phyloP scores from a whole-genome alignment of 2,113 vertebrate species.

The Dicaeum eximium region DNA sequence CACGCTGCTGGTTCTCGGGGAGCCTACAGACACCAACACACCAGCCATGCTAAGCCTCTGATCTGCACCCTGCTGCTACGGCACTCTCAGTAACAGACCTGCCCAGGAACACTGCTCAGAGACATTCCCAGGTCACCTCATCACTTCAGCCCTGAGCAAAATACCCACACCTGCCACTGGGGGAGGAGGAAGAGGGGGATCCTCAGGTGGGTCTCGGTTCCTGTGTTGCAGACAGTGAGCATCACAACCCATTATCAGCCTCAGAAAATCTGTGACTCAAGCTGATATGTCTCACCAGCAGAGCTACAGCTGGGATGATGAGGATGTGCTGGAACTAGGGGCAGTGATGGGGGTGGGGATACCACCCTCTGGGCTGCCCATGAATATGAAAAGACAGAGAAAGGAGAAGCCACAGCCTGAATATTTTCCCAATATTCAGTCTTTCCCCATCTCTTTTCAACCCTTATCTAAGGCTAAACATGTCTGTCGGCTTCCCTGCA shows the following conservation, averaged over 20 bases:
- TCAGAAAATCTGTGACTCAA: neutral
- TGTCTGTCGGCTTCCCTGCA: neutral
- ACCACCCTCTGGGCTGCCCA: neutral
- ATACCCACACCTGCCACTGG: neutral
- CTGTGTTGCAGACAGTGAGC: neutral
- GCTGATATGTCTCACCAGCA: neutral
- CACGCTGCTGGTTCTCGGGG: slow-evolving; percentile 88
- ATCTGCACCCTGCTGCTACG: neutral
- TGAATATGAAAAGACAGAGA: neutral
- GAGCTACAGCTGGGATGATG: neutral
- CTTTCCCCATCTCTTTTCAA: neutral
- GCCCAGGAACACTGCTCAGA: neutral
- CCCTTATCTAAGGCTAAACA: neutral
- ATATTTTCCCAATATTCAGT: neutral
- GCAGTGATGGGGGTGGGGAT: neutral
- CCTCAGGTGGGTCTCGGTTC: neutral
- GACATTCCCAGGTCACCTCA: neutral
- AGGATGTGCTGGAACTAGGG: neutral
- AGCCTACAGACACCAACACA: slow-evolving; percentile 69
- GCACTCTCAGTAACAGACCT: neutral
- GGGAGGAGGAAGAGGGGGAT: neutral
- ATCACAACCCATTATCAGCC: neutral
- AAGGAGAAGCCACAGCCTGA: neutral
- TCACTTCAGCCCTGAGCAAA: neutral
- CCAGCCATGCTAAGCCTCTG: neutral